A percentile compares a stretch with the other conserved stretches of the same genome.
Evolutionary conservation across 2,888 invertebrate species (phyloP).

Genomic region (Drosophila bunnanda): DNA sequence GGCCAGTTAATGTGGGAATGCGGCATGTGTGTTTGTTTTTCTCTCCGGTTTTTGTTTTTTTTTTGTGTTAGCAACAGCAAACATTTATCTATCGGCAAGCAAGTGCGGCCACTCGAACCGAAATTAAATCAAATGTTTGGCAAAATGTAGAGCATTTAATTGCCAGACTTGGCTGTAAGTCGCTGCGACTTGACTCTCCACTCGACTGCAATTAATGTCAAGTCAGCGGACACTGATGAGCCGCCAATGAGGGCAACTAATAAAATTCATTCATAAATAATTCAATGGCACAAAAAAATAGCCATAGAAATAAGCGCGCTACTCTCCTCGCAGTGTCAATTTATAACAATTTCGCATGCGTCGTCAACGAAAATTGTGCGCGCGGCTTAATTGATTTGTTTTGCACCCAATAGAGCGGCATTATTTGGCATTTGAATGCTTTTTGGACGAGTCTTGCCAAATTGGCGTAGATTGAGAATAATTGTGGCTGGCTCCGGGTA

Average conservation of each 20-base stretch:
- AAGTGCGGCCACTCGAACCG: slow-evolving; percentile 27
- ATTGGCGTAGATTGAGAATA: slow-evolving; percentile 71
- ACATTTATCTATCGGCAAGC: slow-evolving; percentile 36
- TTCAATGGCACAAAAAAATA: slow-evolving; percentile 64
- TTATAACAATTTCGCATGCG: slow-evolving; percentile 79
- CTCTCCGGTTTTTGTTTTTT: slow-evolving; percentile 8
- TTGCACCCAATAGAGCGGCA: slow-evolving; percentile 66
- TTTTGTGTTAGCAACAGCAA: slow-evolving; percentile 14
- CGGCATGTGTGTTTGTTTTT: slow-evolving; percentile 56
- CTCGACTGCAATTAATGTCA: slow-evolving; percentile 74
- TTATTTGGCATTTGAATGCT: slow-evolving; percentile 58
- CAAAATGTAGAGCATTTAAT: slow-evolving; percentile 75
- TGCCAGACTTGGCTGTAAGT: slow-evolving; percentile 36
- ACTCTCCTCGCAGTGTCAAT: slow-evolving; percentile 50
- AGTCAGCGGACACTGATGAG: slow-evolving; percentile 74
- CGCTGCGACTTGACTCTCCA: slow-evolving; percentile 17
- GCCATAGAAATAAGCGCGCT: not conserved
- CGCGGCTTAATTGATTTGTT: slow-evolving; percentile 75
- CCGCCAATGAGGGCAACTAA: slow-evolving; percentile 80
- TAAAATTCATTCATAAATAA: slow-evolving; percentile 82
- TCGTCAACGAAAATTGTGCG: slow-evolving; percentile 56
- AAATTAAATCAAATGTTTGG: slow-evolving; percentile 74
- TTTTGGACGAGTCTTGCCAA: slow-evolving; percentile 57
- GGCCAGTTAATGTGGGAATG: slow-evolving; percentile 65
- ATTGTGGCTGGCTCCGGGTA: slow-evolving; percentile 45